Percentiles rank a stretch among this genome's conserved stretches.
Evolutionary conservation across 2,797 vertebrate species (phyloP).

Genomic region (Eulemur mongoz): DNA sequence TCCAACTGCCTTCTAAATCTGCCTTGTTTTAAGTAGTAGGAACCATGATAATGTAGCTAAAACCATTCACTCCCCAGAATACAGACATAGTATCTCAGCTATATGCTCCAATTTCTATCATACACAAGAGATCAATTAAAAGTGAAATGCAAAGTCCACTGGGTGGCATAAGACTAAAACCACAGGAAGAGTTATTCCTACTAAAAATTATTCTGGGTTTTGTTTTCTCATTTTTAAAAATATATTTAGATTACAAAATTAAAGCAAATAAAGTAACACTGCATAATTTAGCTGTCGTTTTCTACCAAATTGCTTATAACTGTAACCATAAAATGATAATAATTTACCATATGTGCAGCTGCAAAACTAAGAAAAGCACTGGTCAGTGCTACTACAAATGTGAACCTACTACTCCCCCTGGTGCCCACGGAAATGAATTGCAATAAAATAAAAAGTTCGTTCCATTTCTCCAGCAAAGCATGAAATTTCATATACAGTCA

Average conservation of each 20-base stretch:
- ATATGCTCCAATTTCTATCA: slow-evolving; percentile 54
- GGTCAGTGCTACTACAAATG: slow-evolving; percentile 78
- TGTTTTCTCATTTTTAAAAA: slow-evolving; percentile 78
- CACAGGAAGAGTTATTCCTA: slow-evolving; percentile 63
- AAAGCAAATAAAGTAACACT: slow-evolving; percentile 87
- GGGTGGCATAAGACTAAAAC: slow-evolving; percentile 45
- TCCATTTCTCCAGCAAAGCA: slow-evolving; percentile 6
- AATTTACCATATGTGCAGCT: slow-evolving; percentile 86
- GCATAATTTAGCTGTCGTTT: slow-evolving; percentile 88
- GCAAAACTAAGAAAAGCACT: slow-evolving; percentile 79
- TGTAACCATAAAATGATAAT: slow-evolving; percentile 89
- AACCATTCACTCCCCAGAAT: slow-evolving; percentile 56
- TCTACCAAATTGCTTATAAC: slow-evolving; percentile 89
- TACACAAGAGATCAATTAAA: slow-evolving; percentile 64
- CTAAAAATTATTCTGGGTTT: slow-evolving; percentile 69
- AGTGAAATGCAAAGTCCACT: slow-evolving; percentile 60
- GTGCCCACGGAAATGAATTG: slow-evolving; percentile 75
- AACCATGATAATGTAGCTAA: slow-evolving; percentile 63
- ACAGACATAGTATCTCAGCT: slow-evolving; percentile 45
- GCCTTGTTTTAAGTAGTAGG: slow-evolving; percentile 19
- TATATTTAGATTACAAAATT: slow-evolving; percentile 86
- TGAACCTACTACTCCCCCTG: slow-evolving; percentile 82
- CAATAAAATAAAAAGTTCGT: slow-evolving; percentile 73
- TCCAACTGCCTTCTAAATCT: slow-evolving; percentile 34
- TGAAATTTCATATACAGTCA: neutral